Conservation (phyloP, 2,888 invertebrate species). For the Luperina testacea region DNA sequence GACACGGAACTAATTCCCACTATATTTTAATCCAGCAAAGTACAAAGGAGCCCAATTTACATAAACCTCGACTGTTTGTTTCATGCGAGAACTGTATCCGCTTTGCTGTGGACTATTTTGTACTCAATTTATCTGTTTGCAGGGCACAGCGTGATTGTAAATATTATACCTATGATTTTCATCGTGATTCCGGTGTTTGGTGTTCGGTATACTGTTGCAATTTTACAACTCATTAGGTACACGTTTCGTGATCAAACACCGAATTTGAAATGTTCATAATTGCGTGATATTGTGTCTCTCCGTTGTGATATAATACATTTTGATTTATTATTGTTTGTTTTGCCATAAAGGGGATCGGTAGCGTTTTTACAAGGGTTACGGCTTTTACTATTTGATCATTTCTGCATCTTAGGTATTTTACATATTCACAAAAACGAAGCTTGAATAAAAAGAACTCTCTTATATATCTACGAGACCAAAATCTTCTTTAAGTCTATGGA, state of each 20-base stretch:
- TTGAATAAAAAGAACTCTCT: neutral
- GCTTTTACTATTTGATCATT: neutral
- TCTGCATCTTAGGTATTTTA: too few relatives aligned
- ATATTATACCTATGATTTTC: slow-evolving; percentile 70
- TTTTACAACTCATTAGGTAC: slow-evolving; percentile 63
- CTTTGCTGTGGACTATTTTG: slow-evolving; percentile 85
- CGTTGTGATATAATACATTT: neutral
- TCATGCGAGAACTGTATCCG: slow-evolving; percentile 88
- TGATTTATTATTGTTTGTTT: slow-evolving; percentile 4
- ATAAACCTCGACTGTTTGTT: slow-evolving; percentile 89
- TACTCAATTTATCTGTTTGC: slow-evolving; percentile 86
- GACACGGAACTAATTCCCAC: slow-evolving; percentile 89
- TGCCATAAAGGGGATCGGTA: too few relatives aligned
- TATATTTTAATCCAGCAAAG: slow-evolving; percentile 89
- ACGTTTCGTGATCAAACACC: slow-evolving; percentile 53
- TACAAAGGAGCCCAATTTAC: slow-evolving; percentile 90
- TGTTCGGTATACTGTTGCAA: slow-evolving; percentile 45
- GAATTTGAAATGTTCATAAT: slow-evolving; percentile 52
- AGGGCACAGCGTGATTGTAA: slow-evolving; percentile 70
- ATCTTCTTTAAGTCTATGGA: slow-evolving; percentile 30
- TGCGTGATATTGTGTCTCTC: slow-evolving; percentile 20
- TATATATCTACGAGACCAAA: neutral
- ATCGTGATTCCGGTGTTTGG: slow-evolving; percentile 49
- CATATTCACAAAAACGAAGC: neutral
- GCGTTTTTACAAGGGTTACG: neutral